phyloP scores from a whole-genome alignment of 2,888 invertebrate genomes.

The Drosophila leonis region DNA sequence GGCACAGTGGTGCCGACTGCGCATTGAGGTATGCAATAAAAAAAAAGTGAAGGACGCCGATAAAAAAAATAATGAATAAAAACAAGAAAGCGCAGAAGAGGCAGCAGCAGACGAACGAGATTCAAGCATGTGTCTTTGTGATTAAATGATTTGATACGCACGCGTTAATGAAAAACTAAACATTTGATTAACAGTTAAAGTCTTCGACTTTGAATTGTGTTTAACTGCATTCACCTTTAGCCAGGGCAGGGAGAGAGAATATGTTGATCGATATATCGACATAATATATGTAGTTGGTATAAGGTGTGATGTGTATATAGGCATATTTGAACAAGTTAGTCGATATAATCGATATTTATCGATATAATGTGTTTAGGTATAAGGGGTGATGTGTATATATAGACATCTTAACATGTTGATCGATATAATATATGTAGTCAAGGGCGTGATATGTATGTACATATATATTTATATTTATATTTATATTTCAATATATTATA shows the following conservation, averaged over 20 bases:
- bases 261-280: too few species aligned
- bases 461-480: too few species aligned
- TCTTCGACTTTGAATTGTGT: not conserved
- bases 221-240: not conserved
- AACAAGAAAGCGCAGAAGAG: not conserved
- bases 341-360: too few species aligned
- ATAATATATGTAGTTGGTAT: too few species aligned
- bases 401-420: too few species aligned
- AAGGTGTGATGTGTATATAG: too few species aligned
- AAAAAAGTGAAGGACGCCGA: slow-evolving; percentile 49
- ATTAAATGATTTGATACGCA: slow-evolving; percentile 35
- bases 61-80: slow-evolving; percentile 3
- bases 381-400: too few species aligned
- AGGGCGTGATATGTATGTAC: too few species aligned
- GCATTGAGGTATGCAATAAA: slow-evolving; percentile 66
- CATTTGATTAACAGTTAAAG: not conserved
- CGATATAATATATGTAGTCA: too few species aligned
- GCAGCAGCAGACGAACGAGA: not conserved
- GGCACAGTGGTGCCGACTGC: slow-evolving; percentile 11
- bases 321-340: too few species aligned
- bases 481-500: too few species aligned
- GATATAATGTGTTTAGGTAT: not conserved
- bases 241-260: not conserved
- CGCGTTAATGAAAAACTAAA: slow-evolving; percentile 21
- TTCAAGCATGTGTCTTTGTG: slow-evolving; percentile 18